These are phyloP conservation scores for Turnix velox DNA, from an alignment of 2,113 vertebrate genomes.

Conservation along the genomic window DNA sequence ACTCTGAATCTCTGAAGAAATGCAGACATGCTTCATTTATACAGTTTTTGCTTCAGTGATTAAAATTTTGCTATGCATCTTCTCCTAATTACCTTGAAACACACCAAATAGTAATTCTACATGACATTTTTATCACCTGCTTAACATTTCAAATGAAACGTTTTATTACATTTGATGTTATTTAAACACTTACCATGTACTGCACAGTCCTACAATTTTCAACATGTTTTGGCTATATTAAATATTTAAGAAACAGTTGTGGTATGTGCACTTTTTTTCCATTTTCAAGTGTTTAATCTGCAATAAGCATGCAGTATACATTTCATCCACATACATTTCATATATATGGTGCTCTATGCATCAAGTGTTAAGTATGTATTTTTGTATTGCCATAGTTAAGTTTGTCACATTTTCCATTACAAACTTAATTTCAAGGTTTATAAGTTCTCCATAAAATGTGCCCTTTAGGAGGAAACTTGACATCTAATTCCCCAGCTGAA, in stretches of 20 bases:
- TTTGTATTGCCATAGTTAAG: slow-evolving; percentile 47
- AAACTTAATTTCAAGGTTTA: slow-evolving; percentile 64
- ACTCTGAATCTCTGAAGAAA: background rate
- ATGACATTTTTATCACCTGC: slow-evolving; percentile 70
- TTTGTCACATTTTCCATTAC: slow-evolving; percentile 73
- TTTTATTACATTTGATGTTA: slow-evolving; percentile 73
- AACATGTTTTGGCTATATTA: slow-evolving; percentile 63
- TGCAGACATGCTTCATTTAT: background rate
- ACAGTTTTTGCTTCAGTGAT: background rate
- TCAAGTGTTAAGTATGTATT: slow-evolving; percentile 67
- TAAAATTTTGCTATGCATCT: background rate
- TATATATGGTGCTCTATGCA: slow-evolving; percentile 14
- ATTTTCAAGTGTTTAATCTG: slow-evolving; percentile 72
- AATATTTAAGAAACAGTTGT: slow-evolving; percentile 68
- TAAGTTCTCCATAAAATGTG: slow-evolving; percentile 61
- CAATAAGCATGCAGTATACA: slow-evolving; percentile 63
- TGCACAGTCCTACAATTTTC: slow-evolving; percentile 62
- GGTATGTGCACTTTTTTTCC: slow-evolving; percentile 15
- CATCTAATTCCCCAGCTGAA: slow-evolving; percentile 56
- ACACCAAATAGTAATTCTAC: slow-evolving; percentile 34
- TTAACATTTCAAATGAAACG: slow-evolving; percentile 70
- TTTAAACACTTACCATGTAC: slow-evolving; percentile 69
- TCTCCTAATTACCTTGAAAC: slow-evolving; percentile 42
- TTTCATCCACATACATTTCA: slow-evolving; percentile 62
- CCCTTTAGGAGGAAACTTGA: slow-evolving; percentile 43